Evolutionary conservation across 92 coral and sea anemone species (phyloP), one percentile per base, ranked within the genome.

Genomic region (Phenganax stokvisi): DNA sequence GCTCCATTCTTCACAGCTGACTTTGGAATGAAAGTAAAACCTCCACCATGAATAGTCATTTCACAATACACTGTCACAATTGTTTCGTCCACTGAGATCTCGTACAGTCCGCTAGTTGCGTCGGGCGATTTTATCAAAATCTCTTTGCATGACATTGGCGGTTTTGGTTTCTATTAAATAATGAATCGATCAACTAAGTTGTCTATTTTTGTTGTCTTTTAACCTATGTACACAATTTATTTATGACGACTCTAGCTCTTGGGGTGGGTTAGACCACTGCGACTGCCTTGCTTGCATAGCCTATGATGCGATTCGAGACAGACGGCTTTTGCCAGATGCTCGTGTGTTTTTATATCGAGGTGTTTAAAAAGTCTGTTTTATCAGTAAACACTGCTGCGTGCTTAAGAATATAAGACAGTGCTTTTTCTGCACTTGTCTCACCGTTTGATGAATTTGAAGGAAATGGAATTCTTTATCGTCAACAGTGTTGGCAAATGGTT

Each of bases 11-110:
- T 55, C n/a, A 74, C 71, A 63, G 79, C 57, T 60, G 74, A 67
- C 52, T 83, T 86, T 51, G 86, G 89, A 15, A 88, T 61, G 81
- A 88, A 88, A 7, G 89, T 88, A 75, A 71, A 88, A n/a, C 89
- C 91, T 12, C 91, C 89, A 0, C 87, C 91, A 57, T 79, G 78
- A 44, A 71, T 59, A 12, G 81, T 87, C 79, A 82, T 83, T 13
- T 88, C 91, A 47, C 91, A 88, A 17, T 83, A 88, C 13, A 88
- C 90, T 15, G 71, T 83, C 29, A 57, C 7, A 17, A 66, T 62
- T 0, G 15, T 51, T 15, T 51, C 29, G 27, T 31, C 27, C 20
- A 67, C 13, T 12, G 11, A 20, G 37, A 88, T 85, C 56, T 28
- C 76, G 53, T 88, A 88, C 3, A 88, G 75, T 1, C 90, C 90